phyloP scores from a whole-genome alignment of 2,888 invertebrate genomes.

The Drosophila putrida region DNA sequence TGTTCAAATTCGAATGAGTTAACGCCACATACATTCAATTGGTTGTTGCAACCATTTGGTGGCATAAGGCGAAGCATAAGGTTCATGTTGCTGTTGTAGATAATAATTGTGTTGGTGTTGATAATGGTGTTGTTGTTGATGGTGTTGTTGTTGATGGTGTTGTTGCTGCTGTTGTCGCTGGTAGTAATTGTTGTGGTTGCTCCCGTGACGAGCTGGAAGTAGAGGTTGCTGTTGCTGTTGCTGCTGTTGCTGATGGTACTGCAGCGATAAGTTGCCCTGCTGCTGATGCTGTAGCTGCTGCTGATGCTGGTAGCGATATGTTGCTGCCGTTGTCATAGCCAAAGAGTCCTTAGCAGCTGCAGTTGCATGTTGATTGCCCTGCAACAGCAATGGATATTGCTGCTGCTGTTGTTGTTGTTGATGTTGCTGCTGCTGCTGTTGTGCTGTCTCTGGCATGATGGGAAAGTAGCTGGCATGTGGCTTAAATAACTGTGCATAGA shows the following conservation, averaged over 20 bases:
- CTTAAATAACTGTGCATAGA: conserved; percentile 54
- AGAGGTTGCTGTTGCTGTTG: conserved; percentile 37
- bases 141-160: conserved; percentile 11
- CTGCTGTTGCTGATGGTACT: conserved; percentile 44
- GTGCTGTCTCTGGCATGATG: conserved; percentile 56
- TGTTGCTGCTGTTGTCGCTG: conserved; percentile 35
- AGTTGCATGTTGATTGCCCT: conserved; percentile 28
- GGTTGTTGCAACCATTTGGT: conserved; percentile 51
- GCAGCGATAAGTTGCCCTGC: conserved; percentile 40
- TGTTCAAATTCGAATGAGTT: conserved; percentile 6
- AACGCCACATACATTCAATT: conserved; percentile 49
- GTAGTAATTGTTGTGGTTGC: conserved; percentile 44
- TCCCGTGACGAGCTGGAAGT: conserved; percentile 31
- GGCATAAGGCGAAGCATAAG: conserved; percentile 34
- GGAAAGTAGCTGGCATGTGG: conserved; percentile 79
- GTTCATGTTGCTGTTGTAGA: conserved; percentile 36
- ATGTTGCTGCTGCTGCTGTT: conserved; percentile 15
- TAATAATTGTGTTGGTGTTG: conserved; percentile 40
- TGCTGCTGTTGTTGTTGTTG: conserved; percentile 20
- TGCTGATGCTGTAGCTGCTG: conserved; percentile 44
- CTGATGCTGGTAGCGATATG: conserved; percentile 42
- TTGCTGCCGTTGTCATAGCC: conserved; percentile 33
- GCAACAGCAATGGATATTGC: conserved; percentile 39
- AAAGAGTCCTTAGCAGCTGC: conserved; percentile 22
- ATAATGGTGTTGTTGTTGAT: conserved; percentile 10